Base-by-base conservation (phyloP, 2,113 vertebrate species). In the Pollimyrus isidori region DNA sequence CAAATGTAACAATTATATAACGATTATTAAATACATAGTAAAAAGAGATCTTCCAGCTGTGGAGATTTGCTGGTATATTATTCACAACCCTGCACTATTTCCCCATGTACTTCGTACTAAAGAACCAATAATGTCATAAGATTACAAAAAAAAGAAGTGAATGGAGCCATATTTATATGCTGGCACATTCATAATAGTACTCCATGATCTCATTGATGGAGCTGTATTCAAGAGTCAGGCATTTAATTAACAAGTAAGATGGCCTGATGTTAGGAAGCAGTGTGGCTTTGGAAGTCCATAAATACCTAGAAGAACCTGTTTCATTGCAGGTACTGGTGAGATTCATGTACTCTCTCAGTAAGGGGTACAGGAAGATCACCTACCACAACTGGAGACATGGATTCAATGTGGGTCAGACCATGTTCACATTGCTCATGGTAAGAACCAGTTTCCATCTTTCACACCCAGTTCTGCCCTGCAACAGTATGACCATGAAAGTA, bases 321-420 rank as follows among this genome's bases (percentile, higher is more conserved):
- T 46, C 15, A n/a, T 65, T 65, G 17, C 93, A 97, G 96, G 92
- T 69, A 3, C 90, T 97, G 93, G 95, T 95, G 90, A 93, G 94
- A 53, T 97, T 96, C 90, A 91, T 96, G 39, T 96, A 95, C 91
- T 96, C 96, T 0, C 87, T 97, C 53, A 96, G 95, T 89, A 97
- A 97, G 93, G 96, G 96, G 90, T 96, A 97, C 93, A 93, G 96
- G 91, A 93, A 23, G 88, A 97, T 97, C 93, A 97, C 96, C 42
- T 97, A 97, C 92, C 96, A 97, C 92, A 97, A 97, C 94, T 97
- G 96, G 96, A 95, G 96, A 88, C 96, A 97, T 3, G 96, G 96
- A 1, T 97, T 97, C 94, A 97, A 97, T 65, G 96, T 97, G 35
- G 96, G 96, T 49, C 96, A 97, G 92, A 97, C 96, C 88, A 97